Evolutionary conservation across 2,113 vertebrate genomes (phyloP).

Genomic region (Pan paniscus): DNA sequence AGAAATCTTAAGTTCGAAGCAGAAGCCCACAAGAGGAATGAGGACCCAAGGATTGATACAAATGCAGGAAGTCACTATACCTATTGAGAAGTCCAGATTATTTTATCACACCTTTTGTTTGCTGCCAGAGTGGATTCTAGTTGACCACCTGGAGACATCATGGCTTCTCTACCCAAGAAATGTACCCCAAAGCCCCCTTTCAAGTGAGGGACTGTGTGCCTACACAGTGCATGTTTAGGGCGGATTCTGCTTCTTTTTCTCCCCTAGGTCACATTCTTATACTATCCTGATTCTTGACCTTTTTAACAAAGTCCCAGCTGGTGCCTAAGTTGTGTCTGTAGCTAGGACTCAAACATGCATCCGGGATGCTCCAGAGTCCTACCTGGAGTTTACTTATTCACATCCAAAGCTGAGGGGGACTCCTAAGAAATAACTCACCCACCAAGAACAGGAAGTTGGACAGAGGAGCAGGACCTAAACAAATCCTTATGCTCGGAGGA

Average conservation of each 20-base stretch:
- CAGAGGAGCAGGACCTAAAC: neutral
- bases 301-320: neutral
- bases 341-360: neutral
- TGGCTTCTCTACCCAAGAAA: neutral
- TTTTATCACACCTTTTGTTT: neutral
- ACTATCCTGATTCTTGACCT: neutral
- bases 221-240: neutral
- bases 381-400: neutral
- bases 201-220: neutral
- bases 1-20: constrained; percentile 12
- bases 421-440: neutral
- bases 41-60: neutral
- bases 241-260: neutral
- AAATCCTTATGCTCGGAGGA: neutral
- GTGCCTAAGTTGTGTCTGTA: neutral
- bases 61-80: too few species aligned
- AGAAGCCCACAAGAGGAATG: neutral
- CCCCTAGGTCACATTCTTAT: neutral
- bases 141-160: neutral
- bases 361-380: neutral
- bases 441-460: neutral
- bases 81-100: neutral
- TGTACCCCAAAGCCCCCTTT: too few species aligned
- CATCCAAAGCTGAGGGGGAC: neutral
- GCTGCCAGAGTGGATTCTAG: neutral